Evolutionary conservation across 2,888 invertebrate species (phyloP).

Genomic region (Sycophila texana): DNA sequence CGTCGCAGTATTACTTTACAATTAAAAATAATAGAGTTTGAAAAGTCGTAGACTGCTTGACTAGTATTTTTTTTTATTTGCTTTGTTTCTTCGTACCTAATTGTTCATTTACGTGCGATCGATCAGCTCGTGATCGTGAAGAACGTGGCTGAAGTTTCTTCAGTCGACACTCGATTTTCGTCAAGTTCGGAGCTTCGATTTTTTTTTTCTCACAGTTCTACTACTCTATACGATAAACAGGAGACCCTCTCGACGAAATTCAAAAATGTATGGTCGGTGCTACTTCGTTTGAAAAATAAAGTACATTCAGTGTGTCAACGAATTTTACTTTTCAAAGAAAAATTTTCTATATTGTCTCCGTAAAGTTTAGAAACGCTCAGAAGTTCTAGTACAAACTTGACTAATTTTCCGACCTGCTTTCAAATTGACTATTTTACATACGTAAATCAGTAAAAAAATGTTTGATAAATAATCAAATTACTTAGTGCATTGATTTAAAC

Average conservation of each 20-base stretch:
- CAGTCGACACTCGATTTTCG: slow-evolving; percentile 32
- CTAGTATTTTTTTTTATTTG: slow-evolving; percentile 35
- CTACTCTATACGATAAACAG: slow-evolving; percentile 32
- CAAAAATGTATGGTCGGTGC: background rate
- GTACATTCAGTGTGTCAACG: slow-evolving; percentile 7
- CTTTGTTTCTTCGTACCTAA: background rate
- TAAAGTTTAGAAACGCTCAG: slow-evolving; percentile 40
- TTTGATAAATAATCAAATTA: too few species aligned
- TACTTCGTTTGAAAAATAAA: slow-evolving; percentile 15
- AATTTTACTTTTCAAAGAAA: background rate
- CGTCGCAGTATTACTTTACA: slow-evolving; percentile 37
- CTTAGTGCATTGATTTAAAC: too few species aligned
- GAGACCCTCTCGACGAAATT: slow-evolving; percentile 26
- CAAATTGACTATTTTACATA: too few species aligned
- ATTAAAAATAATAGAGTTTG: slow-evolving; percentile 42
- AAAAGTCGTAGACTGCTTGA: slow-evolving; percentile 38
- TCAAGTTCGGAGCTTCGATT: slow-evolving; percentile 17
- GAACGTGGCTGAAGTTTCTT: slow-evolving; percentile 19
- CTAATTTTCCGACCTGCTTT: slow-evolving; percentile 22
- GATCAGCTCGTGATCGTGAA: background rate
- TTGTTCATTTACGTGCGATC: too few species aligned
- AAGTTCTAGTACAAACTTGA: slow-evolving; percentile 19
- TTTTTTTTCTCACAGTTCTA: background rate
- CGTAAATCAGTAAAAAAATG: too few species aligned
- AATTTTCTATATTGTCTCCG: slow-evolving; percentile 10